Conservation (phyloP, 2,888 invertebrate species). For the Sturmia bella region DNA sequence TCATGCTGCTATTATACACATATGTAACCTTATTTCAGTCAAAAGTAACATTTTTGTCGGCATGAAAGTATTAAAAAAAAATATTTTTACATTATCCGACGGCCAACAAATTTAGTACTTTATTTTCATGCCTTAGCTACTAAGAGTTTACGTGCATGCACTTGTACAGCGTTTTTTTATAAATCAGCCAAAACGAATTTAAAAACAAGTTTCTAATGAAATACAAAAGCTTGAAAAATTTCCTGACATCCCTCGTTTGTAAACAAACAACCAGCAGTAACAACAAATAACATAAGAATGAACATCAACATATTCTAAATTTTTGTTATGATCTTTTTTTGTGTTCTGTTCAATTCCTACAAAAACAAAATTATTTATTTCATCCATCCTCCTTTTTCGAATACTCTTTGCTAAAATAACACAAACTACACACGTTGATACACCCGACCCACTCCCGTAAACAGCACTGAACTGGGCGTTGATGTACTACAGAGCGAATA, state of each 20-base stretch:
- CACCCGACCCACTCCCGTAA: slow-evolving; percentile 13
- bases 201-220: no score
- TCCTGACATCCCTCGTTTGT: neutral
- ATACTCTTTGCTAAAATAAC: slow-evolving; percentile 13
- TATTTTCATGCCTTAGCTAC: no score
- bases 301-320: slow-evolving; percentile 54
- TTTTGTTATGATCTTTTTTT: slow-evolving; percentile 39
- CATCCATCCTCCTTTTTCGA: slow-evolving; percentile 53
- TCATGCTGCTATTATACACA: no score
- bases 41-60: no score
- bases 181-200: no score
- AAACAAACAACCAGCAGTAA: slow-evolving; percentile 49
- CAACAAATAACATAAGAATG: slow-evolving; percentile 65
- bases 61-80: no score
- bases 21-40: no score
- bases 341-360: slow-evolving; percentile 11
- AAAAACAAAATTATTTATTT: slow-evolving; percentile 43
- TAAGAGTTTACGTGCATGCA: no score
- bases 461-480: slow-evolving; percentile 61
- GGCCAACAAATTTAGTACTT: no score
- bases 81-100: no score
- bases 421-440: slow-evolving; percentile 4
- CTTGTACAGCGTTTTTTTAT: no score
- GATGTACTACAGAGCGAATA: slow-evolving; percentile 59
- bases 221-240: neutral